Conservation (phyloP, 2,113 vertebrate genomes). For the Empidonax traillii region DNA sequence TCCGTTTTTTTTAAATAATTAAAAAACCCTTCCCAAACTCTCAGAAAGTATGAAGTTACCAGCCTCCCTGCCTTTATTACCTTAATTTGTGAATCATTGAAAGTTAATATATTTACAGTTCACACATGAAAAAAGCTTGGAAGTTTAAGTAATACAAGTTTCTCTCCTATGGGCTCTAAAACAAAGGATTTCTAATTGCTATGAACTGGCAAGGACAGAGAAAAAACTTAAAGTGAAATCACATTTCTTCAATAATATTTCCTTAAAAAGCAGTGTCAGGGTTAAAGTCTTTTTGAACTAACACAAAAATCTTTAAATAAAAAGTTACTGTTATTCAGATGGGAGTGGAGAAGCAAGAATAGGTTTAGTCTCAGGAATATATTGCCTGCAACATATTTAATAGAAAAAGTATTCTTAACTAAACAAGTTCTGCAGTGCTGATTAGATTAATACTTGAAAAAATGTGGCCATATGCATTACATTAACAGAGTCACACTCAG, state of each 20-base stretch:
- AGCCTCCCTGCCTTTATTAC: neutral
- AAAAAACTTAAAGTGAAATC: neutral
- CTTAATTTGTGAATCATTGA: neutral
- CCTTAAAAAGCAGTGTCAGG: neutral
- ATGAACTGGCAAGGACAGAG: neutral
- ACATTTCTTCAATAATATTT: slow-evolving; percentile 8
- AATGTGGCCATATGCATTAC: neutral
- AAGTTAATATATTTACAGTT: neutral
- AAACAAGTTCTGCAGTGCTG: neutral
- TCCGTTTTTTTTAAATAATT: neutral
- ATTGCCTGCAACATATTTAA: neutral
- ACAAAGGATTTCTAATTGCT: neutral
- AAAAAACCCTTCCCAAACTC: neutral
- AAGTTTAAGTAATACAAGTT: neutral
- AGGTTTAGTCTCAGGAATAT: neutral
- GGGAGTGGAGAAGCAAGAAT: neutral
- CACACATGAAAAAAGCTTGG: neutral
- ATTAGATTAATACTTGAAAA: neutral
- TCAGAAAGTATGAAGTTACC: neutral
- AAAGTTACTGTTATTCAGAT: neutral
- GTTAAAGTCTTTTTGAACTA: neutral
- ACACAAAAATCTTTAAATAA: neutral
- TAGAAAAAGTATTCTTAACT: neutral
- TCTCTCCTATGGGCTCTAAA: neutral
- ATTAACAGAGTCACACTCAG: neutral